These are phyloP conservation scores for Eulithis prunata DNA, from an alignment of 2,888 invertebrate genomes.

Conservation along the genomic window DNA sequence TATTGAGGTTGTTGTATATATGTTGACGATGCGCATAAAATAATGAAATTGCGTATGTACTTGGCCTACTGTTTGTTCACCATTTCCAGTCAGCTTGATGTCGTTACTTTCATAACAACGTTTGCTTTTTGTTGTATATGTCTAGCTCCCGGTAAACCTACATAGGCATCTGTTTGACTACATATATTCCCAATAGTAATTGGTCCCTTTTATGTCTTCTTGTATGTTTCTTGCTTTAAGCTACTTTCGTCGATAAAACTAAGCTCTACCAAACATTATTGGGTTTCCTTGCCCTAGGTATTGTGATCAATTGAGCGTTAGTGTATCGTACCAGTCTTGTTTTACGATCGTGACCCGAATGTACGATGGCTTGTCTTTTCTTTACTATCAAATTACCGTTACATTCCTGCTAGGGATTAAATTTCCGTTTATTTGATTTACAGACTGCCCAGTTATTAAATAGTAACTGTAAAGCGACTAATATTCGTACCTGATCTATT, in stretches of 20 bases:
- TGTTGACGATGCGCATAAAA: conserved; percentile 30
- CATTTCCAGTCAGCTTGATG: conserved; percentile 7
- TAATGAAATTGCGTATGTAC: conserved; percentile 5
- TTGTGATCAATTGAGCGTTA: conserved; percentile 43
- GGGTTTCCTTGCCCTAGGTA: conserved; percentile 18
- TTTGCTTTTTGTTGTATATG: not conserved
- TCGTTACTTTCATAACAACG: conserved; percentile 1
- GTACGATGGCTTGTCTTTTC: conserved; percentile 44
- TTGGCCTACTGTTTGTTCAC: not conserved
- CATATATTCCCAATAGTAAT: not conserved
- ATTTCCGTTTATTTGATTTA: conserved; percentile 32
- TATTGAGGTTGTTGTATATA: conserved; percentile 36
- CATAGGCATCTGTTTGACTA: no score
- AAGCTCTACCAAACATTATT: conserved; percentile 19
- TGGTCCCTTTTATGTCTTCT: conserved; percentile 3
- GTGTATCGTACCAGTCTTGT: conserved; percentile 43
- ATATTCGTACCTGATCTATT: conserved; percentile 3
- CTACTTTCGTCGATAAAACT: conserved; percentile 19
- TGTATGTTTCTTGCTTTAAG: not conserved
- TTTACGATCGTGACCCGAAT: conserved; percentile 56
- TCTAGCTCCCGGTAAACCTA: conserved; percentile 2
- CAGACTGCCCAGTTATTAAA: conserved; percentile 12
- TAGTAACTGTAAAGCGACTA: not conserved
- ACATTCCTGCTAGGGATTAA: conserved; percentile 36
- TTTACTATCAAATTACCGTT: conserved; percentile 52